These are phyloP conservation scores for Psittacula echo DNA, from an alignment of 2,797 vertebrate genomes.

Conservation along the genomic window DNA sequence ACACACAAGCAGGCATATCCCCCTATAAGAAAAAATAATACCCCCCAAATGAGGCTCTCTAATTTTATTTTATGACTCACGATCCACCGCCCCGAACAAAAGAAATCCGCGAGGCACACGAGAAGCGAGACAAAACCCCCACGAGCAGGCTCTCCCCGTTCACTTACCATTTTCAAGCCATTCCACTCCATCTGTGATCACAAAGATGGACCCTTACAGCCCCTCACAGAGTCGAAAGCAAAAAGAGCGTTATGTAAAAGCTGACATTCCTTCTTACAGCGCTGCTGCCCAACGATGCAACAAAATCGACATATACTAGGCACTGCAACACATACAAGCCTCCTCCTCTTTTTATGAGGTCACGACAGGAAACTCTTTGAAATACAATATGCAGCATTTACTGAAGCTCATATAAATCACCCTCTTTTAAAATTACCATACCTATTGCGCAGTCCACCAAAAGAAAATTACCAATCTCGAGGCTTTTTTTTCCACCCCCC, in stretches of 20 bases:
- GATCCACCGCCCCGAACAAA: slow-evolving; percentile 65
- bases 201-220: slow-evolving; percentile 87
- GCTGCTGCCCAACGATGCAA: slow-evolving; percentile 94
- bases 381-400: slow-evolving; percentile 88
- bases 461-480: slow-evolving; percentile 78
- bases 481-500: slow-evolving; percentile 3
- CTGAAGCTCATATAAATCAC: slow-evolving; percentile 86
- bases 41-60: slow-evolving; percentile 47
- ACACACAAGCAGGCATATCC: slow-evolving; percentile 43
- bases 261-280: slow-evolving; percentile 97
- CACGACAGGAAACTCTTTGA: slow-evolving; percentile 89
- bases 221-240: slow-evolving; percentile 88
- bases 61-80: slow-evolving; percentile 76
- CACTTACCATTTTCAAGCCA: slow-evolving; percentile 99
- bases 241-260: slow-evolving; percentile 90
- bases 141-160: slow-evolving; percentile 57
- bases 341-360: slow-evolving; percentile 91
- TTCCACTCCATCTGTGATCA: slow-evolving; percentile 99
- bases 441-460: slow-evolving; percentile 80
- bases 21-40: background rate
- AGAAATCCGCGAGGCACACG: slow-evolving; percentile 55
- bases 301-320: slow-evolving; percentile 91
- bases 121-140: slow-evolving; percentile 62
- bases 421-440: slow-evolving; percentile 81
- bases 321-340: slow-evolving; percentile 88